Conservation (phyloP, 1,140 invertebrate species). For the Ectropis grisescens region DNA sequence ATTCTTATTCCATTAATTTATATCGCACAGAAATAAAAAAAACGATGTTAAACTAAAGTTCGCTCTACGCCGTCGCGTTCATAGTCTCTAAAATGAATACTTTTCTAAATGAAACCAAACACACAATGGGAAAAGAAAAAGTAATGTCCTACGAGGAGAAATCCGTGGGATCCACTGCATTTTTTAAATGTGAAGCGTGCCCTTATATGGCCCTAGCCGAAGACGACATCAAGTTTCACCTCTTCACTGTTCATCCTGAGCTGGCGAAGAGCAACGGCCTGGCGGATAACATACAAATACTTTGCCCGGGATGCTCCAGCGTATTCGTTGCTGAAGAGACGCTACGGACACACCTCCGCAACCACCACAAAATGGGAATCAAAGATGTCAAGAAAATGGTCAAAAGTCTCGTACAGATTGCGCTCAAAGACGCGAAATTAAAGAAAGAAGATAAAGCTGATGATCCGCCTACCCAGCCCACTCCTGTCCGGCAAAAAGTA, state of each 20-base stretch:
- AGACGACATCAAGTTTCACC: conserved; percentile 64
- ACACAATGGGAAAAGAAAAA: conserved; percentile 37
- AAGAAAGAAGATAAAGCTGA: conserved; percentile 39
- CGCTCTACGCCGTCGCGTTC: too few relatives aligned
- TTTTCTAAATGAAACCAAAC: conserved; percentile 40
- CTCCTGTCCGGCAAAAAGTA: conserved; percentile 18
- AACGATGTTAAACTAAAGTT: too few relatives aligned
- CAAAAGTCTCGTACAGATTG: conserved; percentile 56
- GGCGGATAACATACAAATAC: conserved; percentile 50
- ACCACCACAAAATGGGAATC: conserved; percentile 66
- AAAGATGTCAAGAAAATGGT: conserved; percentile 65
- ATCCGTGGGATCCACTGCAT: conserved; percentile 56
- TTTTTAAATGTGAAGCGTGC: conserved; percentile 63
- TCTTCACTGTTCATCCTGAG: conserved; percentile 55
- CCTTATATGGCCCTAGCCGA: conserved; percentile 62
- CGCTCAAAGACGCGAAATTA: conserved; percentile 57
- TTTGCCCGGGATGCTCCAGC: conserved; percentile 56
- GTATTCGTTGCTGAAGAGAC: conserved; percentile 56
- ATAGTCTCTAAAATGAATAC: too few relatives aligned
- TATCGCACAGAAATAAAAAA: too few relatives aligned
- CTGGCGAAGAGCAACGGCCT: conserved; percentile 54
- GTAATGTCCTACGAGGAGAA: conserved; percentile 63
- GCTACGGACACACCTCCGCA: conserved; percentile 50
- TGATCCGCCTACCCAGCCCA: conserved; percentile 10
- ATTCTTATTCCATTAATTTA: too few relatives aligned